Conservation (phyloP, 1,140 invertebrate genomes). For the Lethocerus indicus region DNA sequence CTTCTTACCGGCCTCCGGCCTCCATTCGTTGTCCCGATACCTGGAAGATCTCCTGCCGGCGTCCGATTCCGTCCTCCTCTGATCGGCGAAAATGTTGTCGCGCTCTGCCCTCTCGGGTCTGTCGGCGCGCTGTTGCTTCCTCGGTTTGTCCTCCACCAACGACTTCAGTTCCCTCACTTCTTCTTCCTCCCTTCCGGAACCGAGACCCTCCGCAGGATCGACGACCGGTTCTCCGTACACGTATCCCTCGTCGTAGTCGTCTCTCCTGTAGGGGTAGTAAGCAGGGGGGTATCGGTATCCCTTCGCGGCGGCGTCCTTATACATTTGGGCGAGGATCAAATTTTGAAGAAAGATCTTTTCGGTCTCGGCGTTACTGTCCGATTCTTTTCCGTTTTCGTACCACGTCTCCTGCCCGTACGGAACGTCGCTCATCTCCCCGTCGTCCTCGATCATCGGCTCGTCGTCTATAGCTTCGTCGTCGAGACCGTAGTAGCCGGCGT, state of each 20-base stretch:
- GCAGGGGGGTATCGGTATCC: constrained; percentile 7
- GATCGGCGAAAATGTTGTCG: constrained; percentile 12
- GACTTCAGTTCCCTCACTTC: constrained; percentile 39
- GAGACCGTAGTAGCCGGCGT: constrained; percentile 22
- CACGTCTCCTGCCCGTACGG: constrained; percentile 41
- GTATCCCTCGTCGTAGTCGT: constrained; percentile 26
- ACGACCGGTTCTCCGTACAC: constrained; percentile 19
- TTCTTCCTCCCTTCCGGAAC: constrained; percentile 30
- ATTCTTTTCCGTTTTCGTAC: constrained; percentile 37
- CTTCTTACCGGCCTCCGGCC: too few species aligned
- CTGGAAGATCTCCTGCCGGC: constrained; percentile 15
- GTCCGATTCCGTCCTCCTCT: constrained; percentile 10
- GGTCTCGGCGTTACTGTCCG: constrained; percentile 26
- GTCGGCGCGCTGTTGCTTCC: constrained; percentile 3
- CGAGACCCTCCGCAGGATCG: neutral
- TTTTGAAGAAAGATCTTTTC: constrained; percentile 42
- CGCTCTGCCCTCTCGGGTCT: constrained; percentile 2
- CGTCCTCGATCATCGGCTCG: constrained; percentile 28
- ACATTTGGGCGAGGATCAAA: constrained; percentile 39
- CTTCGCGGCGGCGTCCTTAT: constrained; percentile 32
- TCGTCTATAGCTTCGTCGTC: constrained; percentile 24
- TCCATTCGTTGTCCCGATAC: constrained; percentile 14
- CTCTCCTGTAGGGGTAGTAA: constrained; percentile 16
- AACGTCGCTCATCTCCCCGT: constrained; percentile 29
- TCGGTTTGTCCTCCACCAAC: constrained; percentile 23